Base-by-base conservation (phyloP, 64 coral and sea anemone genomes). In the Montipora sp. region DNA sequence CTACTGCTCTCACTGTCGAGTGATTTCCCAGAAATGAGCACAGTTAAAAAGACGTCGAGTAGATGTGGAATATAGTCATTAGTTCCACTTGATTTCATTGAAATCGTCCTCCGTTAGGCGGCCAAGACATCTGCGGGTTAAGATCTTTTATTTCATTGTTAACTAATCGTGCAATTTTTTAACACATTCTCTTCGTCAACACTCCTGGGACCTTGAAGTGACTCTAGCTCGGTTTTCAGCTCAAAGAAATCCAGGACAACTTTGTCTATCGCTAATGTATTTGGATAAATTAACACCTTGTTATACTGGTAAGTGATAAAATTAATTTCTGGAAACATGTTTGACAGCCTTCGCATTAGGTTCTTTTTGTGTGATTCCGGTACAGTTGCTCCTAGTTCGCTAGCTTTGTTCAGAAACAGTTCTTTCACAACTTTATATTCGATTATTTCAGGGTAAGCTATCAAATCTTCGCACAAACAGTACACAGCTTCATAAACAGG, bases 321-420 rank as follows among this genome's bases (percentile, higher is more conserved):
- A 14, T 23, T 76, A 19, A 93, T 44, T 24, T 93, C 83, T 93
- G 75, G 47, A 88, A 93, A 93, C 55, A 72, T 88, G 57, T 93
- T 88, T 22, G 82, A 93, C 49, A 93, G 61, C 18, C 79, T 59
- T 16, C 70, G 58, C 74, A 87, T 77, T 11, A 92, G 53, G 73
- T 92, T 93, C 87, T 93, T 93, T 72, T 93, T 65, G 75, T 93
- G 74, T 70, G 82, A 87, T 69, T 92, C 79, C 75, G 80, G 67
- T 21, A 93, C 76, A 75, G 74, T 66, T 83, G 83, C 87, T 55
- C 80, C 88, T 12, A 84, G 65, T 91, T 84, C 53, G 20, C 78
- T 78, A 72, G 75, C 88, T 76, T 95, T 51, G 75, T 91, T 47
- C 83, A 48, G 75, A 73, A 95, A 65, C 78, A 90, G 66, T 90